These are phyloP conservation scores for Crotalus adamanteus DNA, from an alignment of 2,797 vertebrate genomes.

Conservation along the genomic window DNA sequence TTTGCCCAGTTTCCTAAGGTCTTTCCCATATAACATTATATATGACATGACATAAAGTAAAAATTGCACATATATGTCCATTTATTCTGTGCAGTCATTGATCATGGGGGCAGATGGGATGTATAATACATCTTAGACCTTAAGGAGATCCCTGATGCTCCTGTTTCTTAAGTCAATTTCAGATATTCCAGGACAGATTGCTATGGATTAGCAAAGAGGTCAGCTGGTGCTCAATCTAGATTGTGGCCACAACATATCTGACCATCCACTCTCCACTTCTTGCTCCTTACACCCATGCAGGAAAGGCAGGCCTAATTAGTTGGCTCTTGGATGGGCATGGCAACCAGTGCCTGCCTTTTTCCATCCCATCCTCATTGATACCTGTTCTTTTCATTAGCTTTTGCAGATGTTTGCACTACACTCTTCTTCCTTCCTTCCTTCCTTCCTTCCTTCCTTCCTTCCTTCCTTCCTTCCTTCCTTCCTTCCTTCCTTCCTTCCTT, in stretches of 20 bases:
- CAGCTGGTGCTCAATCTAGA: background rate
- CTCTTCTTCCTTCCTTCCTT: background rate
- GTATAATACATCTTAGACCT: background rate
- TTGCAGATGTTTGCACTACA: background rate
- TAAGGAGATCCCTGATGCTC: background rate
- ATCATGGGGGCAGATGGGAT: background rate
- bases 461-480: background rate
- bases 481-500: background rate
- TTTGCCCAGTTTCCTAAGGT: background rate
- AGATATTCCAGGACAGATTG: background rate
- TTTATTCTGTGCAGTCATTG: background rate
- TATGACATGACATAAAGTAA: background rate
- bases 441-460: background rate
- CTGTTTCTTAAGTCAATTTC: background rate
- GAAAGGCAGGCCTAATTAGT: background rate
- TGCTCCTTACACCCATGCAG: background rate
- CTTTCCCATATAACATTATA: background rate
- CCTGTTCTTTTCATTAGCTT: background rate
- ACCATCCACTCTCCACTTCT: background rate
- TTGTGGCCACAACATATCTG: background rate
- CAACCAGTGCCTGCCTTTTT: background rate
- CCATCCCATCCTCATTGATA: background rate
- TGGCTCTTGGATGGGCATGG: background rate
- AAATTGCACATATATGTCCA: background rate
- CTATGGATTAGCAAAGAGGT: background rate